Evolutionary conservation across 1,140 invertebrate genomes (phyloP).

Genomic region (Zaprionus taronus): DNA sequence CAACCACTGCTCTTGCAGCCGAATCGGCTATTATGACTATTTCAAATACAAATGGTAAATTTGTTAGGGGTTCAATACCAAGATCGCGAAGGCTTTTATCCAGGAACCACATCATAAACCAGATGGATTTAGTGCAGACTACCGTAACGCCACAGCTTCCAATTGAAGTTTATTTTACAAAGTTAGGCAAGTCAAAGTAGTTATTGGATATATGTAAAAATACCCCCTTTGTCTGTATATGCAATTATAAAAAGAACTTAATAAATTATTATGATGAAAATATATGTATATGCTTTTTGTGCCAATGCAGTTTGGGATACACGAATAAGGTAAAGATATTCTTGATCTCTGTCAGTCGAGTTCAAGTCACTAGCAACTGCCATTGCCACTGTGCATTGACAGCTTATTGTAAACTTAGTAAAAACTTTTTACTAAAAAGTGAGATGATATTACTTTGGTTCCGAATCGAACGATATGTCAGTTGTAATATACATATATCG

Average conservation of each 20-base stretch:
- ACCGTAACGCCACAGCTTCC: constrained; percentile 32
- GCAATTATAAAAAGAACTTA: neutral
- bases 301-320: too few relatives aligned
- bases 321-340: too few relatives aligned
- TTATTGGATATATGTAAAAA: neutral
- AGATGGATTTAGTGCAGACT: neutral
- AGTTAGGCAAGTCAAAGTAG: constrained; percentile 14
- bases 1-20: constrained; percentile 10
- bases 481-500: too few relatives aligned
- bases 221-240: neutral
- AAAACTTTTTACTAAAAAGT: too few relatives aligned
- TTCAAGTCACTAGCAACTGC: too few relatives aligned
- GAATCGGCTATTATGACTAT: constrained; percentile 48
- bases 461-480: too few relatives aligned
- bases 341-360: too few relatives aligned
- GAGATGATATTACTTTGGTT: too few relatives aligned
- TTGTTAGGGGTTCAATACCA: neutral
- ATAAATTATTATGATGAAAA: neutral
- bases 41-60: constrained; percentile 28
- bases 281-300: neutral
- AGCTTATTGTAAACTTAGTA: too few relatives aligned
- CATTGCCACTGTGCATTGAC: too few relatives aligned
- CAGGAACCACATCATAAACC: neutral
- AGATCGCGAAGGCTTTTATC: constrained; percentile 9
- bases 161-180: constrained; percentile 41